Conservation (phyloP, 1,140 invertebrate species). For the Ganaspis sp. region DNA sequence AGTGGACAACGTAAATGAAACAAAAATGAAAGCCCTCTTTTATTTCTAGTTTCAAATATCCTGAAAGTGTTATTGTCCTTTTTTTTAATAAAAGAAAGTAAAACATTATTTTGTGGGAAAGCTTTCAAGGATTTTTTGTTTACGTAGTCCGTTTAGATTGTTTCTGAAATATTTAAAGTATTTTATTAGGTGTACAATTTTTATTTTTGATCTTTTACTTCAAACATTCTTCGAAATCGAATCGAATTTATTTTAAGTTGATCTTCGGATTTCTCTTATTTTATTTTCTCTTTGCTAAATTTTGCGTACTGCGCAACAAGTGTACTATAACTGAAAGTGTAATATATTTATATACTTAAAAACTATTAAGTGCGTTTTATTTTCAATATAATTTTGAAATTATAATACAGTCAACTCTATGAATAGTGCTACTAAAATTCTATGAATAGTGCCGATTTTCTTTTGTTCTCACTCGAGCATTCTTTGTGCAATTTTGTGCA, state of each 20-base stretch:
- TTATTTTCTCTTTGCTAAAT: conserved; percentile 1
- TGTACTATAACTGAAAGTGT: conserved; percentile 30
- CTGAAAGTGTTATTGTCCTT: background rate
- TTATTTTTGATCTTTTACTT: conserved; percentile 15
- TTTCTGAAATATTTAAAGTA: conserved; percentile 3
- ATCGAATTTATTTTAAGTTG: background rate
- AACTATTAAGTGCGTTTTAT: conserved; percentile 7
- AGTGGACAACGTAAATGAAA: conserved; percentile 4
- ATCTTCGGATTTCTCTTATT: background rate
- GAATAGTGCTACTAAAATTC: no score
- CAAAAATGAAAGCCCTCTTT: background rate
- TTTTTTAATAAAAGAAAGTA: background rate
- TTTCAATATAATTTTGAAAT: background rate
- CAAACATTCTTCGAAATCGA: background rate
- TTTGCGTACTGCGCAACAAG: conserved; percentile 17
- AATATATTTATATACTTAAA: conserved; percentile 29
- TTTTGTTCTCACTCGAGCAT: no score
- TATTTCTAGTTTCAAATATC: no score
- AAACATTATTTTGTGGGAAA: no score
- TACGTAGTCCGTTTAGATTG: conserved; percentile 1
- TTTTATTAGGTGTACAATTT: conserved; percentile 7
- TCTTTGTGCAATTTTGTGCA: no score
- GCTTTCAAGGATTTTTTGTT: no score
- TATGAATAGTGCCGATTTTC: no score
- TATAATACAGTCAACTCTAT: no score